Base-by-base conservation (phyloP, 2,797 vertebrate species). In the Rhinophrynus dorsalis region DNA sequence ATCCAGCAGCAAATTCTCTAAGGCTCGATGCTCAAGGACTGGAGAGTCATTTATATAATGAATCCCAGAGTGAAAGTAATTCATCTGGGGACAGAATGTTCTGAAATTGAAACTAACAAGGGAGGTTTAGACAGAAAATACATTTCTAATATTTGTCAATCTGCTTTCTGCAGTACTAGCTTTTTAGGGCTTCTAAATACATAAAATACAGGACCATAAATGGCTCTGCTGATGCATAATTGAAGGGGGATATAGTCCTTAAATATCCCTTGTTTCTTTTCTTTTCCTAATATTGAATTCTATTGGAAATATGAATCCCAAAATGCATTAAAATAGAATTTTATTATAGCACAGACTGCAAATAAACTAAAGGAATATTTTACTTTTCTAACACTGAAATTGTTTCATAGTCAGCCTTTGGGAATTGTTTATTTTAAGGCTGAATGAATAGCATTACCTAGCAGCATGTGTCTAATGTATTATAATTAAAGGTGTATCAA, bases 21-120 rank as follows among this genome's bases (percentile, higher is more conserved):
- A 57, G 13, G 32, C 30, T 24, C 65, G 70, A 47, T 54, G 26
- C 60, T 75, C 67, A 75, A 78, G 51, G 51, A 67, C 30, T 74
- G 33, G 59, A 33, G 57, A 75, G 59, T 75, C 68, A 77, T 78
- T 79, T 70, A 59, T 76, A 76, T 74, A 78, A 75, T 80, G 38
- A 57, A 38, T 68, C 45, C 11, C 47, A 61, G 15, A 57, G 30
- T 75, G 69, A 68, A 79, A 67, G 64, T 75, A 75, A 82, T 71
- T 74, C 52, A 74, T 75, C 42, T 30, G 33, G 56, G 9, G 26
- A 68, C 12, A 62, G 63, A 77, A 33, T 69, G 61, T 32, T 65
- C 21, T 60, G 58, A 79, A 76, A 69, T 64, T 63, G 11, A 45
- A 68, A 74, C 76, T 72, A 67, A 74, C 44, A 73, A 67, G 45